Evolutionary conservation across 2,113 vertebrate species (phyloP).

Genomic region (Megaleporinus macrocephalus): DNA sequence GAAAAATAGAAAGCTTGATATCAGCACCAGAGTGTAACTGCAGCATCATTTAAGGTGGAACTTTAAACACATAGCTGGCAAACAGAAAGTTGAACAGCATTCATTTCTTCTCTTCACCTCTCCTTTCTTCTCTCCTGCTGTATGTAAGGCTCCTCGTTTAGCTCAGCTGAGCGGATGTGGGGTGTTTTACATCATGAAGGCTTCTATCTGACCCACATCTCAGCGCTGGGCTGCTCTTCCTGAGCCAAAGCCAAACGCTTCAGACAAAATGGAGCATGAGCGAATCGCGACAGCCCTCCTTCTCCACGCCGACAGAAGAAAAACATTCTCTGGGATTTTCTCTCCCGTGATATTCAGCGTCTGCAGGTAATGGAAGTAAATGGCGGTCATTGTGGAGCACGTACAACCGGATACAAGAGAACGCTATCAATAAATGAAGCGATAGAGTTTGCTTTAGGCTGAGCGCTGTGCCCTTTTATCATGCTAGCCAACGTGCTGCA

Average conservation of each 20-base stretch:
- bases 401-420: neutral
- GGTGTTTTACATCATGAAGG: slow-evolving; percentile 6
- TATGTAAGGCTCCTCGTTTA: neutral
- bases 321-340: neutral
- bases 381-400: neutral
- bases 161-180: neutral
- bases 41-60: no score
- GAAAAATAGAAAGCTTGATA: no score
- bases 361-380: neutral
- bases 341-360: neutral
- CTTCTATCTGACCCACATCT: slow-evolving; percentile 42
- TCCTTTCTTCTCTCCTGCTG: neutral
- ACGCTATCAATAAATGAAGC: neutral
- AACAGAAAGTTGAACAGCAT: no score
- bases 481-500: neutral
- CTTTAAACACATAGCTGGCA: no score
- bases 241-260: neutral
- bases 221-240: neutral
- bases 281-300: neutral
- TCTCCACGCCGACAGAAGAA: neutral
- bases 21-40: no score
- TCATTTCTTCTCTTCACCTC: no score
- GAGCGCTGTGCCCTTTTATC: neutral
- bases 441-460: neutral
- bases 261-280: neutral